Evolutionary conservation across 2,888 invertebrate genomes (phyloP).

Genomic region (Leucophora obtusa): DNA sequence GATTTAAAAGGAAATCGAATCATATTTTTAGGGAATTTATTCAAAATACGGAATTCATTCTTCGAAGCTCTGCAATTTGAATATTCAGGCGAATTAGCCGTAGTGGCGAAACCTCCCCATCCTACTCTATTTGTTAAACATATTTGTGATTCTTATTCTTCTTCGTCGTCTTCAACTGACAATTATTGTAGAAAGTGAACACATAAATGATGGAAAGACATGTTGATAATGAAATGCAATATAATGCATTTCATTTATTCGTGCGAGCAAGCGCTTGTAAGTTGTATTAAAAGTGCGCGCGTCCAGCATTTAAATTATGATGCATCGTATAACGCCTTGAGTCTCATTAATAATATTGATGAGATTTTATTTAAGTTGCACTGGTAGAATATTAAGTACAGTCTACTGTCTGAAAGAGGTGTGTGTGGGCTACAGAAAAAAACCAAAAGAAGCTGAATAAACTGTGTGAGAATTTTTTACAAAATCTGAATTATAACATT

Average conservation of each 20-base stretch:
- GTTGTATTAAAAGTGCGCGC: conserved; percentile 5
- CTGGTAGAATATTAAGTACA: conserved; percentile 43
- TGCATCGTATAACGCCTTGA: conserved; percentile 19
- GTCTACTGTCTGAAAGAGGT: neutral
- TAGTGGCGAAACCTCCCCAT: too few relatives aligned
- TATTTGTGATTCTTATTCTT: neutral
- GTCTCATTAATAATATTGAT: conserved; percentile 53
- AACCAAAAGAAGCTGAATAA: neutral
- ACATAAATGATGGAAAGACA: neutral
- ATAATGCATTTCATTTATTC: neutral
- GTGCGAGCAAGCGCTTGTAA: neutral
- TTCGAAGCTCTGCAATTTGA: too few relatives aligned
- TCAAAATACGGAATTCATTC: too few relatives aligned
- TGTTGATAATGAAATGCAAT: conserved; percentile 3
- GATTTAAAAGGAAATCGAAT: too few relatives aligned
- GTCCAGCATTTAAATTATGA: conserved; percentile 33
- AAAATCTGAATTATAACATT: neutral
- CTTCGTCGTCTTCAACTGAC: neutral
- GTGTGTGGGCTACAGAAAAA: conserved; percentile 2
- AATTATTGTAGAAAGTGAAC: neutral
- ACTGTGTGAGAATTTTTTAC: neutral
- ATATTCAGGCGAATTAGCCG: too few relatives aligned
- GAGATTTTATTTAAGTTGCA: conserved; percentile 37
- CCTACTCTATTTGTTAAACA: conserved; percentile 8
- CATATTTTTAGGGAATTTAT: too few relatives aligned